Conservation (phyloP, 2,888 invertebrate genomes). For the Rhagium mordax region DNA sequence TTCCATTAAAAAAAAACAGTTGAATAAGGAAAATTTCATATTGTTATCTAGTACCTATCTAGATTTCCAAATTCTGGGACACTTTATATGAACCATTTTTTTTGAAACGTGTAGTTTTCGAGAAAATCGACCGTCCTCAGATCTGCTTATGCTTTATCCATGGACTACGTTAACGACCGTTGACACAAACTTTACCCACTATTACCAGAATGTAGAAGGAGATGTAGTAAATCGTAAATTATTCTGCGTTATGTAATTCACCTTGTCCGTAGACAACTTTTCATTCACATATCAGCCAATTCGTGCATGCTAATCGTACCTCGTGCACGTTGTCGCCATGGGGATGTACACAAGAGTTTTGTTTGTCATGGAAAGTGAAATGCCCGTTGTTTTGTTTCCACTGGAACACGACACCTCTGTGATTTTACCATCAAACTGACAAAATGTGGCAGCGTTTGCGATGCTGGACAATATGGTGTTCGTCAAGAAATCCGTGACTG, state of each 20-base stretch:
- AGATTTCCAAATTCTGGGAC: too few relatives aligned
- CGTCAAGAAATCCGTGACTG: constrained; percentile 24
- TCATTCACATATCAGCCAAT: constrained; percentile 33
- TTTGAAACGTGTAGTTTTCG: too few relatives aligned
- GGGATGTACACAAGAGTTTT: constrained; percentile 23
- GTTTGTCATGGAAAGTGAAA: constrained; percentile 44
- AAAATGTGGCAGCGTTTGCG: constrained; percentile 16
- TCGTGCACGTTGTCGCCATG: constrained; percentile 34
- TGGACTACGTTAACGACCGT: too few relatives aligned
- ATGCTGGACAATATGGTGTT: constrained; percentile 10
- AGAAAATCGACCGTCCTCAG: too few relatives aligned
- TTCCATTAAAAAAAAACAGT: too few relatives aligned
- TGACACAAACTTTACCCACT: too few relatives aligned
- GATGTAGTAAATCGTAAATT: too few relatives aligned
- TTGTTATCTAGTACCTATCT: too few relatives aligned
- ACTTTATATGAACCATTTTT: too few relatives aligned
- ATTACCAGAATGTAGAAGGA: too few relatives aligned
- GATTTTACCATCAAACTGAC: constrained; percentile 14
- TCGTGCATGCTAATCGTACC: constrained; percentile 10
- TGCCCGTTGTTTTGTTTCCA: constrained; percentile 21
- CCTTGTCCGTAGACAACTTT: not conserved
- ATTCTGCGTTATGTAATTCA: not conserved
- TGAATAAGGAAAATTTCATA: too few relatives aligned
- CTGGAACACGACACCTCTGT: not conserved
- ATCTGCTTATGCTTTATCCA: too few relatives aligned